Base-by-base conservation (phyloP, 2,797 vertebrate species). In the Pseudochaenichthys georgianus region DNA sequence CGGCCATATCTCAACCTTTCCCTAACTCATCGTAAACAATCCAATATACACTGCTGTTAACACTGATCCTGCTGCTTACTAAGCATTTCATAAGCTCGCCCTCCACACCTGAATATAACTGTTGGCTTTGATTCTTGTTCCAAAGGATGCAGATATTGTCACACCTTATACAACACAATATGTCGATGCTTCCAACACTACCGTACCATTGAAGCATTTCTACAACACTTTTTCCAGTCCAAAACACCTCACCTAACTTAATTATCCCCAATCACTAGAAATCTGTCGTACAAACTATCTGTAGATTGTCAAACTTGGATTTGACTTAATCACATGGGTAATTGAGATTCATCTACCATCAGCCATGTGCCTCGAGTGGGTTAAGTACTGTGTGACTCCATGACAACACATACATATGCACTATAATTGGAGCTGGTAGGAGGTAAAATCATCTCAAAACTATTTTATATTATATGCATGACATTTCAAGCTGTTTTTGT, bases 371-470 rank as follows among this genome's bases (percentile, higher is more conserved):
- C 31, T 70, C 23, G 51, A 47, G n/a, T 54, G 21, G 34, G 42
- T 59, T 3, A 59, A 66, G 71, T 59, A 13, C 61, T 48, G 45
- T 23, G 28, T n/a, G 59, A 58, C 41, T 64, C 59, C 55, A 28
- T 52, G 67, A 65, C 69, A 73, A 61, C 62, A n/a, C 48, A 50
- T 15, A 54, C 64, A 9, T 52, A 34, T 10, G 50, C n/a, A 54
- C 52, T 64, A 31, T 70, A 70, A 70, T 82, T 77, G 57, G 19
- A 31, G 43, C 23, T 12, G 42, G 43, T 17, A 10, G 9, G 28
- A 9, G 17, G 34, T 41, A 73, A 58, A 67, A 28, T 28, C 4
- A 28, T 28, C 4, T 28, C 28, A 28, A 28, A 28, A 28, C 11
- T 23, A 31, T 34, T 58, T 68, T 3, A 17, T 51, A 64, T 62